Conservation (phyloP, 2,797 vertebrate genomes). For the Thunnus albacares region DNA sequence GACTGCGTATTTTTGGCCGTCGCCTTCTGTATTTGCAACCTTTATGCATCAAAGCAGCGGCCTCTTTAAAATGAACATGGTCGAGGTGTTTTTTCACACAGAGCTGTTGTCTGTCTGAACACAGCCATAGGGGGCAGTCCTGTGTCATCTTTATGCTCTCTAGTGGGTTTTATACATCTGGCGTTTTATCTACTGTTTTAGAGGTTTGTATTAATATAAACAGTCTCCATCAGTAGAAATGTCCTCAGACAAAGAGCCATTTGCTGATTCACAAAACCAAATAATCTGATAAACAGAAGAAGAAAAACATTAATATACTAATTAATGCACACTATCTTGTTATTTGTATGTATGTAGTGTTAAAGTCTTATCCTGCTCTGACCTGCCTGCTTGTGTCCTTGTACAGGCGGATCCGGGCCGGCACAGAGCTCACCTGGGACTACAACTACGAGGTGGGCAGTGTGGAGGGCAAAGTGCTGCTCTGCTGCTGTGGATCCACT, state of each 20-base stretch:
- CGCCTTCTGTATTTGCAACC: no score
- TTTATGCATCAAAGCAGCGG: no score
- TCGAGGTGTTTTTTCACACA: background rate
- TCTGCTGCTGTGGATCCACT: conserved; percentile 98
- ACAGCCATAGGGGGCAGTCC: conserved; percentile 23
- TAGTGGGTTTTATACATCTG: background rate
- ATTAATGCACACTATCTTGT: background rate
- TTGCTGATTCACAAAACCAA: background rate
- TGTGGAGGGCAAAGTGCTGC: conserved; percentile 96
- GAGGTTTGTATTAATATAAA: background rate
- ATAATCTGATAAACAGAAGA: background rate
- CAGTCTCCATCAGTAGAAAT: background rate
- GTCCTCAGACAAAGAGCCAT: no score
- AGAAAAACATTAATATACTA: background rate
- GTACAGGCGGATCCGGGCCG: conserved; percentile 93
- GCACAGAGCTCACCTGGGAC: conserved; percentile 98
- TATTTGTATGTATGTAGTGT: background rate
- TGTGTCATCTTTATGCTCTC: background rate
- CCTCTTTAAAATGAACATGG: no score
- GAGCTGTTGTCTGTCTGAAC: background rate
- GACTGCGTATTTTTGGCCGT: no score
- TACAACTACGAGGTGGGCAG: conserved; percentile 99
- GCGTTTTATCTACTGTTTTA: background rate
- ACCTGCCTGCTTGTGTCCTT: background rate
- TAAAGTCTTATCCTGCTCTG: background rate